Evolutionary conservation across 2,888 invertebrate genomes (phyloP).

Genomic region (Atrina japonica): DNA sequence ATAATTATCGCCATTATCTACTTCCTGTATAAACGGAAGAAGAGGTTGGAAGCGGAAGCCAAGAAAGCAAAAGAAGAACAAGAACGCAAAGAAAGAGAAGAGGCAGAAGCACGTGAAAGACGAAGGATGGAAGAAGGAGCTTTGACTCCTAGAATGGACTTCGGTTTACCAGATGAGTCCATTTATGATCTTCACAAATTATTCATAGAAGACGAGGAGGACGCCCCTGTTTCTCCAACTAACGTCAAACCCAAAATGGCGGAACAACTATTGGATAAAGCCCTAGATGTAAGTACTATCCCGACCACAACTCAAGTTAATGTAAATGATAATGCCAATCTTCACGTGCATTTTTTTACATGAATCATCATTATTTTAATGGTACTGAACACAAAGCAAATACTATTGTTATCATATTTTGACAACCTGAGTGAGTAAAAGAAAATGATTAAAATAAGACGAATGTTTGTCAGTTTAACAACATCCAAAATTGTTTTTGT

Average conservation of each 20-base stretch:
- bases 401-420: too few relatives aligned
- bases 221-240: conserved; percentile 27
- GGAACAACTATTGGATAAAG: conserved; percentile 26
- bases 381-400: too few relatives aligned
- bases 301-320: too few relatives aligned
- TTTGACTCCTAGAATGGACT: conserved; percentile 55
- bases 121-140: conserved; percentile 42
- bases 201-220: conserved; percentile 53
- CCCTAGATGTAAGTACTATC: conserved; percentile 26
- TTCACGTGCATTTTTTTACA: too few relatives aligned
- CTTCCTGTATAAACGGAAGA: conserved; percentile 36
- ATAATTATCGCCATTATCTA: conserved; percentile 33
- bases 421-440: too few relatives aligned
- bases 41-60: conserved; percentile 32
- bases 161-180: conserved; percentile 60
- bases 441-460: too few relatives aligned
- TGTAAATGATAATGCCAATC: too few relatives aligned
- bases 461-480: too few relatives aligned
- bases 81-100: conserved; percentile 11
- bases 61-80: conserved; percentile 38
- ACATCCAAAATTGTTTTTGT: too few relatives aligned
- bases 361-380: too few relatives aligned
- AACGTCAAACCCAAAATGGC: conserved; percentile 28
- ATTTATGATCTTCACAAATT: conserved; percentile 59
- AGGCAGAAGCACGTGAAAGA: conserved; percentile 9